Conservation (phyloP, 2,113 vertebrate species). For the Ochotona curzoniae region DNA sequence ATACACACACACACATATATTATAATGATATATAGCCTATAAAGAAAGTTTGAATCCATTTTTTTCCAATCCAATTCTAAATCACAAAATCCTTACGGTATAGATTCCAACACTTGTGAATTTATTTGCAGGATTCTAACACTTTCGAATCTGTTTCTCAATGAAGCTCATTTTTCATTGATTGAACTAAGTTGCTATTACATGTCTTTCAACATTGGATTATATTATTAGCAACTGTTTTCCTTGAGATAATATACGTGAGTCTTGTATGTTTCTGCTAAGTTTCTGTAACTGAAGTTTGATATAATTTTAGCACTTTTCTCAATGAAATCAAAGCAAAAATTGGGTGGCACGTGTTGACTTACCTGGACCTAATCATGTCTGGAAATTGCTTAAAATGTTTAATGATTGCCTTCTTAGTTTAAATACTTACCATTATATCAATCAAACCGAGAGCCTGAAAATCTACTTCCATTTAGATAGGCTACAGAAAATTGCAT, state of each 20-base stretch:
- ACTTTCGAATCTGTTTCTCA: not conserved
- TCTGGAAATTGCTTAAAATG: constrained; percentile 65
- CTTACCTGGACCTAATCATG: not conserved
- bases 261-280: not conserved
- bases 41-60: not conserved
- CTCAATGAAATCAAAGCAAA: not conserved
- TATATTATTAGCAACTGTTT: not conserved
- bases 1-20: too few species aligned
- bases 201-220: not conserved
- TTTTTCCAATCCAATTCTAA: not conserved
- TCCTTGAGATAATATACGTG: not conserved
- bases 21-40: not conserved
- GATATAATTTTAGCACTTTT: not conserved
- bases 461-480: constrained; percentile 45
- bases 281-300: not conserved
- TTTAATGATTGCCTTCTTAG: constrained; percentile 41
- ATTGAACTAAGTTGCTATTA: rapidly evolving
- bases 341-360: not conserved
- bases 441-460: not conserved
- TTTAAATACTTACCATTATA: constrained; percentile 8
- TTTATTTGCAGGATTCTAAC: not conserved
- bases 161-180: not conserved
- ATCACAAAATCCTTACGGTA: not conserved
- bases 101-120: not conserved
- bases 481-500: constrained; percentile 66